Percentiles rank a stretch among this genome's conserved stretches.
Evolutionary conservation across 2,888 invertebrate genomes (phyloP).

Genomic region (Vesta saturnalis): DNA sequence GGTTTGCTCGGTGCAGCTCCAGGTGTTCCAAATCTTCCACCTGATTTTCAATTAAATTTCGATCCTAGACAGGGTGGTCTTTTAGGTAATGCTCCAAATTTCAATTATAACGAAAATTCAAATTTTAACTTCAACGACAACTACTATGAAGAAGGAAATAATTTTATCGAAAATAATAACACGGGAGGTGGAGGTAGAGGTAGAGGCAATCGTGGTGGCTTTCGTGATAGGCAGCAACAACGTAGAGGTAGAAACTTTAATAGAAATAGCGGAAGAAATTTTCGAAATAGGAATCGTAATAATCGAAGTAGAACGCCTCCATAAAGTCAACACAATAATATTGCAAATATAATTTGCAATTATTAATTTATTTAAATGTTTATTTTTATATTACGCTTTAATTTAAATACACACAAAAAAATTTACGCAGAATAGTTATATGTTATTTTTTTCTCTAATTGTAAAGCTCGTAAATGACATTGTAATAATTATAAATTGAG

Average conservation of each 20-base stretch:
- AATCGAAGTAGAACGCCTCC: constrained; percentile 56
- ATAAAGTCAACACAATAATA: too few relatives aligned
- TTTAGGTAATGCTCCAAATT: constrained; percentile 53
- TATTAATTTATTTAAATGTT: neutral
- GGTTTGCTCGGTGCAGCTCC: constrained; percentile 65
- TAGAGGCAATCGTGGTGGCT: constrained; percentile 23
- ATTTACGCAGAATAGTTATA: too few relatives aligned
- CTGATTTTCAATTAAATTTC: constrained; percentile 59
- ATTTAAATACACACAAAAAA: too few relatives aligned
- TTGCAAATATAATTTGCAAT: too few relatives aligned
- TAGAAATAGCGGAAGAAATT: constrained; percentile 41
- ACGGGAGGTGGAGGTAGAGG: constrained; percentile 6
- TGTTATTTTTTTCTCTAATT: neutral
- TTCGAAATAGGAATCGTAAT: constrained; percentile 53
- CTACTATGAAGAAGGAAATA: constrained; percentile 59
- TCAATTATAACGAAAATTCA: constrained; percentile 36
- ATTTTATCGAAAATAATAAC: constrained; percentile 38
- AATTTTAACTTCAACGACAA: constrained; percentile 58
- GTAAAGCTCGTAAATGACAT: neutral
- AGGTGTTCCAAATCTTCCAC: constrained; percentile 59
- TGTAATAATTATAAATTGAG: too few relatives aligned
- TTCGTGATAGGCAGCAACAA: constrained; percentile 26
- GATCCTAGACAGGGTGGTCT: constrained; percentile 57
- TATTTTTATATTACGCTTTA: neutral
- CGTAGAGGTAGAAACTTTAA: constrained; percentile 34